Evolutionary conservation across 92 coral and sea anemone genomes (phyloP), one percentile per base, ranked within the genome.

Genomic region (Diadumene lineata): DNA sequence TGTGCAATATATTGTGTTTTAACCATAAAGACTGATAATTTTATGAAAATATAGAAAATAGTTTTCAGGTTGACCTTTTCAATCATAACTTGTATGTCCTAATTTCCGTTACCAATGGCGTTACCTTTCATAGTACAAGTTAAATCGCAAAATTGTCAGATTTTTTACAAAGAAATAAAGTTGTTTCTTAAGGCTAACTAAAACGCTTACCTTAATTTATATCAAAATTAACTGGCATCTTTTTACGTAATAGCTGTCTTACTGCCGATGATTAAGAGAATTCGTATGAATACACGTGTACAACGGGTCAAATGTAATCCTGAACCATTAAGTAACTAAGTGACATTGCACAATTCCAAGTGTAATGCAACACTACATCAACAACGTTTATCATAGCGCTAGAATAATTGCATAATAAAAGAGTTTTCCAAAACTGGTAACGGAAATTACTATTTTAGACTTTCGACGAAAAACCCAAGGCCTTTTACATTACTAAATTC

Each of bases 21-120:
- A n/a, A n/a, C n/a, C n/a, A n/a, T n/a, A n/a, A n/a, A n/a, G n/a
- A n/a, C n/a, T n/a, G n/a, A n/a, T n/a, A n/a, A n/a, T n/a, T n/a
- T n/a, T n/a, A n/a, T n/a, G n/a, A n/a, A n/a, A n/a, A n/a, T n/a
- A n/a, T n/a, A n/a, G n/a, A n/a, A n/a, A n/a, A n/a, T n/a, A n/a
- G n/a, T n/a, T n/a, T n/a, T n/a, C n/a, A n/a, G n/a, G n/a, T n/a
- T n/a, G n/a, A n/a, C n/a, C n/a, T n/a, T n/a, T n/a, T n/a, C n/a
- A n/a, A n/a, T n/a, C n/a, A n/a, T n/a, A n/a, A n/a, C n/a, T n/a
- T n/a, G n/a, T n/a, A n/a, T n/a, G n/a, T n/a, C n/a, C n/a, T n/a
- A 57, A 57, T 57, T 57, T 57, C 64, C 11, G 64, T 57, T 57
- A 57, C 64, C 64, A 57, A 57, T 57, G 11, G 64, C 28, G 64